phyloP scores from a whole-genome alignment of 2,113 vertebrate genomes.

The Balaeniceps rex region DNA sequence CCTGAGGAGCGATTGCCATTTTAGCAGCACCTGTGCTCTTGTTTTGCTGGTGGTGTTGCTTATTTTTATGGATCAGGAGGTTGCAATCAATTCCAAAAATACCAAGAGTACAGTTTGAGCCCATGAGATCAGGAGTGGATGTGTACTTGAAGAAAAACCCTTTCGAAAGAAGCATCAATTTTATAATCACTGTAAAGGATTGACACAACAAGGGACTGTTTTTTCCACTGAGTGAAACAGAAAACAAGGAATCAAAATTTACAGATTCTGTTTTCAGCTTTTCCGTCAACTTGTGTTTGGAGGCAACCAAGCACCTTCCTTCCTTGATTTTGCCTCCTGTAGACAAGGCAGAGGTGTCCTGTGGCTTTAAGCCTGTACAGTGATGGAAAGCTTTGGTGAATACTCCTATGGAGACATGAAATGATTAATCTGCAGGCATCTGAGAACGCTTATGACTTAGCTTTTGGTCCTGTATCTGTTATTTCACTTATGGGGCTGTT shows the following conservation, averaged over 20 bases:
- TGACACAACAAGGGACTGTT: neutral
- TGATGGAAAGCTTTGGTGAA: neutral
- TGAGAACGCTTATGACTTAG: neutral
- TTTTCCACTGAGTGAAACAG: neutral
- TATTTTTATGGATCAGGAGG: neutral
- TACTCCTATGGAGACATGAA: neutral
- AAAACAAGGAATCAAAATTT: neutral
- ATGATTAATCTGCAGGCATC: neutral
- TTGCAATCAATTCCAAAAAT: neutral
- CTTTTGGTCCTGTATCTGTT: neutral
- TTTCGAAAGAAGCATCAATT: neutral
- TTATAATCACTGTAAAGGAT: neutral
- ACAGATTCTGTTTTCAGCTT: neutral
- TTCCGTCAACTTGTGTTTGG: neutral
- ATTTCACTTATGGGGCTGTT: neutral
- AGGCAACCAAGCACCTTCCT: neutral
- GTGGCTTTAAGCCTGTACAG: neutral
- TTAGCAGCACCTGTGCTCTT: neutral
- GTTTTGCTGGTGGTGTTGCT: neutral
- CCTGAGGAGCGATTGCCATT: neutral
- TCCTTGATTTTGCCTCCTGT: neutral
- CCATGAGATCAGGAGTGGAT: neutral
- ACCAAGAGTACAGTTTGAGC: neutral
- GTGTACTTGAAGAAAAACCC: neutral
- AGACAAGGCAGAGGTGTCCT: neutral